phyloP scores from a whole-genome alignment of 2,797 vertebrate genomes.

The Potorous gilbertii region DNA sequence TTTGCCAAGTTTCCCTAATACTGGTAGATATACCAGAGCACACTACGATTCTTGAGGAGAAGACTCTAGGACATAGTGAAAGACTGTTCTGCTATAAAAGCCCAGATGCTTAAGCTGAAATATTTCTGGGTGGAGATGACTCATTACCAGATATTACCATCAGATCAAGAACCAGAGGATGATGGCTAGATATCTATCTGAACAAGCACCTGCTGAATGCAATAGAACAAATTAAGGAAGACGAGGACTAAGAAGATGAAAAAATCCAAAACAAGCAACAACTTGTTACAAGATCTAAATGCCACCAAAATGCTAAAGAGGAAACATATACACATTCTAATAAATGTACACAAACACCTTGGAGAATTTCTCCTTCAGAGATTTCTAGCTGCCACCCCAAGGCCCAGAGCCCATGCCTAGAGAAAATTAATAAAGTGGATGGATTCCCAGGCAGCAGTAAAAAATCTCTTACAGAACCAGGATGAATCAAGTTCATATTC shows the following conservation, averaged over 20 bases:
- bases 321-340: not conserved
- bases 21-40: constrained; percentile 84
- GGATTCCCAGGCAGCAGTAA: not conserved
- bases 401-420: not conserved
- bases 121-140: constrained; percentile 77
- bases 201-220: not conserved
- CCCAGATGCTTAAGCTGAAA: constrained; percentile 92
- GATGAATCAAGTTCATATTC: not conserved
- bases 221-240: not conserved
- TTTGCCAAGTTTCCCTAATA: constrained; percentile 80
- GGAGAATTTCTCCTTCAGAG: not conserved
- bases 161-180: not conserved
- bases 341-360: not conserved
- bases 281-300: not conserved
- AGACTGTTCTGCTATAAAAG: constrained; percentile 94
- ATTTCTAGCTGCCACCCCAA: not conserved
- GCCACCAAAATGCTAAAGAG: not conserved
- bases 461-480: not conserved
- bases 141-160: not conserved
- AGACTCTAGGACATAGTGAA: constrained; percentile 94
- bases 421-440: not conserved
- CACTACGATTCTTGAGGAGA: constrained; percentile 89
- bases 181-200: not conserved
- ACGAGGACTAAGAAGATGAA: not conserved
- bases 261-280: not conserved